Percentiles rank a stretch among this genome's conserved stretches.
These are phyloP conservation scores for Telmatherina bonti DNA, from an alignment of 2,797 vertebrate genomes.

Conservation along the genomic window DNA sequence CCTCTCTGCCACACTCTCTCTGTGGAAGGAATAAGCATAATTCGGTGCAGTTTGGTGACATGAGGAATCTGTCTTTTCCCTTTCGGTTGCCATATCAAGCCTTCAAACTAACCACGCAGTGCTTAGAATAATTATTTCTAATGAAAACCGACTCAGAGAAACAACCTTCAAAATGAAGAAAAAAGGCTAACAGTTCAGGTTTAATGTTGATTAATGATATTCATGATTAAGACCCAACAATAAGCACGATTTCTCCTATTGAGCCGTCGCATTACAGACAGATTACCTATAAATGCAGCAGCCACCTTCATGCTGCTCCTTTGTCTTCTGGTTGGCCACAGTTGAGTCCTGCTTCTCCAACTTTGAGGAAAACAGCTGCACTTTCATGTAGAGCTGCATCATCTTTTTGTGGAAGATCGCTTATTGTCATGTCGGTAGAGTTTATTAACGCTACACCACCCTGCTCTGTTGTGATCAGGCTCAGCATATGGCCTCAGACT, in stretches of 20 bases:
- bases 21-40: constrained; percentile 68
- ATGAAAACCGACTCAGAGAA: constrained; percentile 32
- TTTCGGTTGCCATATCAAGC: constrained; percentile 36
- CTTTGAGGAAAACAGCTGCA: constrained; percentile 30
- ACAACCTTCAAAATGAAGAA: constrained; percentile 1
- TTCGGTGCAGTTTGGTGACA: constrained; percentile 58
- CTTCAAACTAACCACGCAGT: constrained; percentile 38
- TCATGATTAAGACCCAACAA: constrained; percentile 37
- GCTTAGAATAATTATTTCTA: constrained; percentile 31
- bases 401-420: constrained; percentile 39
- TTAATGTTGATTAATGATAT: constrained; percentile 21
- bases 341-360: constrained; percentile 18
- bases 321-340: constrained; percentile 23
- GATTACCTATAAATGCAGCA: not conserved
- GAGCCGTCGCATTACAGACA: constrained; percentile 28
- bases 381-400: constrained; percentile 21
- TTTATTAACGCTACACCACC: constrained; percentile 67
- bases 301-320: constrained; percentile 29
- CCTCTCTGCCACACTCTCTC: constrained; percentile 52
- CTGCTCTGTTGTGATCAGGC: constrained; percentile 63
- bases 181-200: not conserved
- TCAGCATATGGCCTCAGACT: constrained; percentile 76
- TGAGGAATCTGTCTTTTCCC: constrained; percentile 20
- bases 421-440: constrained; percentile 67
- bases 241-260: constrained; percentile 30